Conservation (phyloP, 2,797 vertebrate species). For the Alfaro cultratus region DNA sequence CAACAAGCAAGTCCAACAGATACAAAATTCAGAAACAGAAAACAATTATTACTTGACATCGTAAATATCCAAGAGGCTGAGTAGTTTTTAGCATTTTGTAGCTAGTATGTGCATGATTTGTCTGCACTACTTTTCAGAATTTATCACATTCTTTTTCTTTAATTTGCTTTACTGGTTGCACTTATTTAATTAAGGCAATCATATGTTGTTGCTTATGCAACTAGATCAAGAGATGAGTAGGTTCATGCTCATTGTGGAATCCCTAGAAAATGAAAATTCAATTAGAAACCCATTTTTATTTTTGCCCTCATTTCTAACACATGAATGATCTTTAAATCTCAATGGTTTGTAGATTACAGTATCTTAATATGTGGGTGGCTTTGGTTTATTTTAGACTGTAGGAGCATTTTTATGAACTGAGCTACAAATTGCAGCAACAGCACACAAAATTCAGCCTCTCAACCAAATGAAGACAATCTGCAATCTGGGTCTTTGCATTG, state of each 20-base stretch:
- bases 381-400: neutral
- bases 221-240: neutral
- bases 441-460: neutral
- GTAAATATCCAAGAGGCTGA: neutral
- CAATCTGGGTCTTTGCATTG: neutral
- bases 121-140: neutral
- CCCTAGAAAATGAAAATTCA: neutral
- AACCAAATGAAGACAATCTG: neutral
- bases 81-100: neutral
- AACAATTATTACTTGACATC: neutral
- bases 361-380: neutral
- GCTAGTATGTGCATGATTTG: too few species aligned
- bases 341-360: neutral
- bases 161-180: neutral
- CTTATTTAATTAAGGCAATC: neutral
- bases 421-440: neutral
- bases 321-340: neutral
- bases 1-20: conserved; percentile 5
- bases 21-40: neutral
- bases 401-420: neutral
- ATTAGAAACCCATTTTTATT: neutral
- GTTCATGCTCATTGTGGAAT: neutral
- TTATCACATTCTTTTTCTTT: neutral
- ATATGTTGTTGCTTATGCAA: neutral
- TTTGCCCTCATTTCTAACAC: neutral